Evolutionary conservation across 1,140 invertebrate genomes (phyloP).

Genomic region (Heliconius himera): DNA sequence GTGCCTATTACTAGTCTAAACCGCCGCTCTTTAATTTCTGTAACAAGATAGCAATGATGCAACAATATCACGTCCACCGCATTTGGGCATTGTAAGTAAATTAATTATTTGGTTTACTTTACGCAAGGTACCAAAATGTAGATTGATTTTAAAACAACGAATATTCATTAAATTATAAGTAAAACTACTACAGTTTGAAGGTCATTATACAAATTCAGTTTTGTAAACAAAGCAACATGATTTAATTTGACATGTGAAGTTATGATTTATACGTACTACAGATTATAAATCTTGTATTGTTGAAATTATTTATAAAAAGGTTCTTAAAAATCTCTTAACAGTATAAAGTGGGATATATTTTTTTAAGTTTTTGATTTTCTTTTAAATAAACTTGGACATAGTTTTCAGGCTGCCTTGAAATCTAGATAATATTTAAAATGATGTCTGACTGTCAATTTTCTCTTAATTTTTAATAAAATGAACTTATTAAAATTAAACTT

Average conservation of each 20-base stretch:
- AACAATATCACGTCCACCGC: constrained; percentile 26
- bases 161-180: neutral
- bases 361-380: too few species aligned
- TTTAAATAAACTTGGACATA: too few species aligned
- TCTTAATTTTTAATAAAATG: too few species aligned
- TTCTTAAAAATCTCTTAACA: too few species aligned
- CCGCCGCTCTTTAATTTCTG: constrained; percentile 15
- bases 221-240: neutral
- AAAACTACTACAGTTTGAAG: neutral
- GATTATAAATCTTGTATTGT: too few species aligned
- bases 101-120: constrained; percentile 13
- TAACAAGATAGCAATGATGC: constrained; percentile 27
- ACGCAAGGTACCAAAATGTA: neutral
- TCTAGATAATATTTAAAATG: too few species aligned
- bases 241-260: neutral
- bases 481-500: too few species aligned
- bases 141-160: neutral
- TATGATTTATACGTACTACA: neutral
- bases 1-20: neutral
- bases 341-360: too few species aligned
- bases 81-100: constrained; percentile 28
- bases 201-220: neutral
- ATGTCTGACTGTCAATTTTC: too few species aligned
- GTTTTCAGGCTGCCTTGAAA: too few species aligned
- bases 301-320: too few species aligned